Conservation (phyloP, 37 sponge, comb jelly and placozoan species). For the Haliclona indistincta region DNA sequence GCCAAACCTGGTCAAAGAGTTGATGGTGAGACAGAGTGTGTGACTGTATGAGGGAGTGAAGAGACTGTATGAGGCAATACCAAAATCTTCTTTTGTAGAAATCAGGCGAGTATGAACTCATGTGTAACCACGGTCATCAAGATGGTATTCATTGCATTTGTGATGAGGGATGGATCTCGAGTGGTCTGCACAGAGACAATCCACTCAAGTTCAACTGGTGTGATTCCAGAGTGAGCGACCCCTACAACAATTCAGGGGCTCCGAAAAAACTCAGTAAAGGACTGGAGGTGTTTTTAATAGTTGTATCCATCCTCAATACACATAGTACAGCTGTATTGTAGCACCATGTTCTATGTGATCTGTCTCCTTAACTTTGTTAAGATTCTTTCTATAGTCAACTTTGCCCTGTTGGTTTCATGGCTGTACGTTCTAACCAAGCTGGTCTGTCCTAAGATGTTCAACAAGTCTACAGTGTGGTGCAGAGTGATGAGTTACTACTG, state of each 20-base stretch:
- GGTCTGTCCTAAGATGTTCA: neutral
- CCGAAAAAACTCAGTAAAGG: constrained; percentile 19
- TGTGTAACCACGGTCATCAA: constrained; percentile 71
- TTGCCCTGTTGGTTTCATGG: constrained; percentile 22
- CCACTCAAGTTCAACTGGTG: constrained; percentile 66
- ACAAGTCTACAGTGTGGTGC: neutral
- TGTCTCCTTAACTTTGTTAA: neutral
- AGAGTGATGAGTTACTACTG: neutral
- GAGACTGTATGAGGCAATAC: too few relatives aligned
- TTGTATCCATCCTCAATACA: constrained; percentile 70
- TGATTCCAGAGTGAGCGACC: constrained; percentile 24
- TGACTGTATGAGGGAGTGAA: too few relatives aligned
- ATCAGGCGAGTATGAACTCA: too few relatives aligned
- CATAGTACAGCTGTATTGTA: neutral
- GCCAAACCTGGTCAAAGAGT: constrained; percentile 15
- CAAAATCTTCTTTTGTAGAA: too few relatives aligned
- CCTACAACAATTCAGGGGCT: constrained; percentile 6
- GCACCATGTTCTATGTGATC: neutral
- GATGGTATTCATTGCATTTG: constrained; percentile 62
- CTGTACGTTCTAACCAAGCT: constrained; percentile 9
- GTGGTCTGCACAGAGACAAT: constrained; percentile 50
- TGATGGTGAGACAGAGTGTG: too few relatives aligned
- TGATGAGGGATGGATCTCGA: constrained; percentile 73
- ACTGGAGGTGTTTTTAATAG: constrained; percentile 18
- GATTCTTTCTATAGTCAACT: constrained; percentile 20